Evolutionary conservation across 2,888 invertebrate species (phyloP).

Genomic region (Furcula furcula): DNA sequence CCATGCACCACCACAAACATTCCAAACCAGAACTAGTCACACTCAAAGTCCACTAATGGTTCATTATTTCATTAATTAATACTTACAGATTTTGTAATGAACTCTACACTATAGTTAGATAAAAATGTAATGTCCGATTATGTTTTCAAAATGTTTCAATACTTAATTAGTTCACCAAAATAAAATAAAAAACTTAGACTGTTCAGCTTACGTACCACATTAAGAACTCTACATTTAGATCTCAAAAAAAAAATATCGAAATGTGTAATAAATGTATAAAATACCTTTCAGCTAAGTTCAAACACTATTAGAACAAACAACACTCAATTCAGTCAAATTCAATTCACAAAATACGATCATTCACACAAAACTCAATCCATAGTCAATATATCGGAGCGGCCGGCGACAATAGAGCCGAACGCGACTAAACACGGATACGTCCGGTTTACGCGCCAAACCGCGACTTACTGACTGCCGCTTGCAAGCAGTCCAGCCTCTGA

Average conservation of each 20-base stretch:
- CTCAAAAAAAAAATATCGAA: conserved; percentile 7
- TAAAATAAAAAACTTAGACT: no score
- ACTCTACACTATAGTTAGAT: no score
- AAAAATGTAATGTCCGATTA: no score
- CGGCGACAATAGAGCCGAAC: conserved; percentile 14
- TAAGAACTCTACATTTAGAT: no score
- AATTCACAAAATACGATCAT: conserved; percentile 39
- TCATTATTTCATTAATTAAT: no score
- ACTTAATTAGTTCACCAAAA: no score
- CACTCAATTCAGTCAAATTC: conserved; percentile 43
- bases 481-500: conserved; percentile 3
- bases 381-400: conserved; percentile 18
- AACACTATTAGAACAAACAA: conserved; percentile 29
- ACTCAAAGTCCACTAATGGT: no score
- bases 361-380: conserved; percentile 39
- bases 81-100: no score
- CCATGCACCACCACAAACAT: no score
- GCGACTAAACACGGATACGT: conserved; percentile 30
- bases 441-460: conserved; percentile 55
- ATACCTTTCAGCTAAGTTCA: conserved; percentile 41
- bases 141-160: no score
- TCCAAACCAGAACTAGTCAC: no score
- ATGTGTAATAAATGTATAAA: conserved; percentile 15
- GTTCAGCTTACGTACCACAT: no score
- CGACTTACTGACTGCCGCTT: conserved; percentile 48